Percentiles rank a stretch among this genome's conserved stretches.
Evolutionary conservation across 2,888 invertebrate species (phyloP).

Genomic region (Macroteleia sp.): DNA sequence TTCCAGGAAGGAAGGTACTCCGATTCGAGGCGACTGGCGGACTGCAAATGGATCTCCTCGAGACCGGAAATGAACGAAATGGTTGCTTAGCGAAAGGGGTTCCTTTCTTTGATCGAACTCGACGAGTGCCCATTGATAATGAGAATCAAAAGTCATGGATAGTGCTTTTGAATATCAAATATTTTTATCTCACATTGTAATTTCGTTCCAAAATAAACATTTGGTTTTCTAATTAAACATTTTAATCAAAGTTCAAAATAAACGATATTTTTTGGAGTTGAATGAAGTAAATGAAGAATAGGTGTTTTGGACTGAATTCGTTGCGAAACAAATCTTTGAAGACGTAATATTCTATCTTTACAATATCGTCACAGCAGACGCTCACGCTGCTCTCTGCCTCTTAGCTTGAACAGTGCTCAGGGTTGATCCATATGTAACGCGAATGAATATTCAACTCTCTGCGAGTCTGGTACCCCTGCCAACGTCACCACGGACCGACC

Average conservation of each 20-base stretch:
- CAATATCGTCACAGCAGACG: constrained; percentile 32
- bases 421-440: constrained; percentile 83
- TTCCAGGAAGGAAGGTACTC: constrained; percentile 72
- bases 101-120: constrained; percentile 78
- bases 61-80: constrained; percentile 83
- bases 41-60: constrained; percentile 81
- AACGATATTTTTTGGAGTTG: no score
- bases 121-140: constrained; percentile 55
- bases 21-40: constrained; percentile 66
- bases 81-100: constrained; percentile 82
- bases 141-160: constrained; percentile 38
- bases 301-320: not conserved
- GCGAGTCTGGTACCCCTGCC: constrained; percentile 65
- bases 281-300: not conserved
- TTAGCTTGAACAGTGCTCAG: constrained; percentile 71
- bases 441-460: constrained; percentile 83
- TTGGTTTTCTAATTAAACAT: no score
- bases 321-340: constrained; percentile 16
- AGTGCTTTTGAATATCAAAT: not conserved
- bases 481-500: constrained; percentile 70
- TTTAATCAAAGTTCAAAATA: no score
- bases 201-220: no score
- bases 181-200: not conserved
- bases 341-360: constrained; percentile 72
- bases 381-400: constrained; percentile 47